Percentiles rank a stretch among this genome's conserved stretches.
These are phyloP conservation scores for Heliconius cydno DNA, from an alignment of 2,888 invertebrate species.

Conservation along the genomic window DNA sequence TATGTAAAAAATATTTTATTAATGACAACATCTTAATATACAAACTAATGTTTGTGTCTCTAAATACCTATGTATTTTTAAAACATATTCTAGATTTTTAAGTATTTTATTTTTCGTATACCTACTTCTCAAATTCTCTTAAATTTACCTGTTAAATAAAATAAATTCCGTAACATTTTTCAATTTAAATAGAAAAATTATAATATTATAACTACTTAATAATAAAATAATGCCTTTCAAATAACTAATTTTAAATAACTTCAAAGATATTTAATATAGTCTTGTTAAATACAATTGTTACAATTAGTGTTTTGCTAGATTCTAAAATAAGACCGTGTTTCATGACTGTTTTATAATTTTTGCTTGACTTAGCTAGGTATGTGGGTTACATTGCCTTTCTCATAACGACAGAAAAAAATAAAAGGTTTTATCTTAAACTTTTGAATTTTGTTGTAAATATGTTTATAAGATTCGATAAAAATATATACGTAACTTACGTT, in stretches of 20 bases:
- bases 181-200: not conserved
- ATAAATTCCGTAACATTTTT: not conserved
- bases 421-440: not conserved
- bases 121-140: not conserved
- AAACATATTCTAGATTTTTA: not conserved
- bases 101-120: not conserved
- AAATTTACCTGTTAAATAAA: not conserved
- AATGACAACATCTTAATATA: not conserved
- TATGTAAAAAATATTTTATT: not conserved
- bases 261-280: not conserved
- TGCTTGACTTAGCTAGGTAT: not conserved
- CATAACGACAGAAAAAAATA: not conserved
- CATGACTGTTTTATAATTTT: not conserved
- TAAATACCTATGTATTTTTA: not conserved
- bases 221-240: not conserved
- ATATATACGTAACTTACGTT: too few relatives aligned
- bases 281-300: not conserved
- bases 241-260: not conserved
- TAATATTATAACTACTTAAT: not conserved
- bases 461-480: too few relatives aligned
- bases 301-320: conserved; percentile 1
- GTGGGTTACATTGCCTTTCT: not conserved
- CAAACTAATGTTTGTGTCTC: too few relatives aligned
- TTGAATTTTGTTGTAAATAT: not conserved
- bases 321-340: not conserved